Evolutionary conservation across 2,888 invertebrate genomes (phyloP).

Genomic region (Cheilosia vernalis): DNA sequence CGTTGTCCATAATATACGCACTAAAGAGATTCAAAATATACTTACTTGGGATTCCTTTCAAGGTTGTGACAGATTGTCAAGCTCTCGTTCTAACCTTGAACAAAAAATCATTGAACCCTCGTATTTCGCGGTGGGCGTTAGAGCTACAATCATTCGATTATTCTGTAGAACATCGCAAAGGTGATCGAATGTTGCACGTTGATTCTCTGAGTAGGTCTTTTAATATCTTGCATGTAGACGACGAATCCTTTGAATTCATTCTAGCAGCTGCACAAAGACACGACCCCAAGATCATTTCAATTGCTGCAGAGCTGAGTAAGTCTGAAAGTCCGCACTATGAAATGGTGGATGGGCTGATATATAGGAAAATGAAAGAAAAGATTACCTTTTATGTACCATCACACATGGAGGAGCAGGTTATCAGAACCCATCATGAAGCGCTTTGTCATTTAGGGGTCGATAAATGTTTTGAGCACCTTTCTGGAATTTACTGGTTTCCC

Average conservation of each 20-base stretch:
- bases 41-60: slow-evolving; percentile 75
- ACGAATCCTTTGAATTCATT: slow-evolving; percentile 48
- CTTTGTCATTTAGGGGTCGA: slow-evolving; percentile 78
- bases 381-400: slow-evolving; percentile 46
- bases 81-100: slow-evolving; percentile 72
- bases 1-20: slow-evolving; percentile 45
- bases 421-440: slow-evolving; percentile 67
- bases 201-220: slow-evolving; percentile 77
- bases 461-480: slow-evolving; percentile 75
- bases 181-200: slow-evolving; percentile 77
- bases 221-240: slow-evolving; percentile 47
- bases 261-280: slow-evolving; percentile 54
- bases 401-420: slow-evolving; percentile 74
- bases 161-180: slow-evolving; percentile 71
- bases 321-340: slow-evolving; percentile 37
- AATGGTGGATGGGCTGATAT: slow-evolving; percentile 43
- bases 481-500: slow-evolving; percentile 78
- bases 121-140: slow-evolving; percentile 74
- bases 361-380: slow-evolving; percentile 35
- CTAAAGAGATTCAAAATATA: slow-evolving; percentile 48
- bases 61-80: slow-evolving; percentile 77
- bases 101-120: slow-evolving; percentile 74
- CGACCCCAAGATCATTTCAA: slow-evolving; percentile 72
- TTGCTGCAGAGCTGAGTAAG: slow-evolving; percentile 69
- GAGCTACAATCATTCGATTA: slow-evolving; percentile 73